Conservation (phyloP, 2,113 vertebrate species). For the Proteles cristata region DNA sequence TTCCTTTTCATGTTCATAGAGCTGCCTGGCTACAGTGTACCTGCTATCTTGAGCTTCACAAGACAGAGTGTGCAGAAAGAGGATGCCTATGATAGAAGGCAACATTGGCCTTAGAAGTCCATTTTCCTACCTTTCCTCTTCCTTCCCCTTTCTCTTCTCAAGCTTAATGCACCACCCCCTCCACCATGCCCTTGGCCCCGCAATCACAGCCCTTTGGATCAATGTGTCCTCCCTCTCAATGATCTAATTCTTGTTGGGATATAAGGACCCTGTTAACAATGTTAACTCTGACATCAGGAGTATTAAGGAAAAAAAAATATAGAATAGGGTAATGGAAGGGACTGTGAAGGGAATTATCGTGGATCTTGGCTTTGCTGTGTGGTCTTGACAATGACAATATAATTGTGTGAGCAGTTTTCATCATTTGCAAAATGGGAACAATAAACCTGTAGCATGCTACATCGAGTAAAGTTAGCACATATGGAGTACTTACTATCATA, state of each 20-base stretch:
- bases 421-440: neutral
- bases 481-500: neutral
- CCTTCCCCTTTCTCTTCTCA: neutral
- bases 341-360: neutral
- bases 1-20: constrained; percentile 63
- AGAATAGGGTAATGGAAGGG: neutral
- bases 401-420: neutral
- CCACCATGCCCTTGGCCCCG: neutral
- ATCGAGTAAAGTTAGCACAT: neutral
- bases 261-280: neutral
- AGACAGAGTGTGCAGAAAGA: neutral
- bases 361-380: neutral
- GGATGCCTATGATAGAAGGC: neutral
- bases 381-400: neutral
- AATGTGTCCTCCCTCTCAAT: neutral
- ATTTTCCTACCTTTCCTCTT: neutral
- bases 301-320: neutral
- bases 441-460: neutral
- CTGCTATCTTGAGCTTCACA: neutral
- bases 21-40: neutral
- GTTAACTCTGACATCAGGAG: neutral
- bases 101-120: neutral
- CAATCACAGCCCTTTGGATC: neutral
- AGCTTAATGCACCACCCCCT: neutral
- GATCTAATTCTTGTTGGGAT: neutral